phyloP scores from a whole-genome alignment of 1,140 invertebrate genomes.

The Brachionus plicatilis region DNA sequence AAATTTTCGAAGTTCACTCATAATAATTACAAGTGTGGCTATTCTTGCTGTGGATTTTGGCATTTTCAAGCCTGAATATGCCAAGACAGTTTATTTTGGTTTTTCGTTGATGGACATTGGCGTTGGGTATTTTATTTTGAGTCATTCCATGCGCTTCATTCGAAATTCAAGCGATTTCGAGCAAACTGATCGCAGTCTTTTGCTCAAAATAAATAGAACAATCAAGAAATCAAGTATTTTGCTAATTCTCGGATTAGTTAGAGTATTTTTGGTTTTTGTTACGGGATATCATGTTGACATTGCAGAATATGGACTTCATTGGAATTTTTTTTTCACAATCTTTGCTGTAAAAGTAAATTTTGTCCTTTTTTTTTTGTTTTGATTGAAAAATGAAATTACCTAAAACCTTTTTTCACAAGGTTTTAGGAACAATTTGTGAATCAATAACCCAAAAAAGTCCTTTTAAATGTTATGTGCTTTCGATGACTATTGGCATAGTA shows the following conservation, averaged over 20 bases:
- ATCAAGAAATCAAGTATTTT: not conserved
- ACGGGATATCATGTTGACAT: not conserved
- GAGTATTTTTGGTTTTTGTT: not conserved
- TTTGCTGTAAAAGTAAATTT: not conserved
- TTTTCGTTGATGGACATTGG: slow-evolving; percentile 91
- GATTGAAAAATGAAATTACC: not conserved
- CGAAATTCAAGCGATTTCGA: not conserved
- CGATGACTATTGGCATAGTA: not conserved
- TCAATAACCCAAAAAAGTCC: not conserved
- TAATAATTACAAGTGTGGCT: slow-evolving; percentile 15
- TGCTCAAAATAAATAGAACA: not conserved
- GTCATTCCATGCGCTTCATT: slow-evolving; percentile 65
- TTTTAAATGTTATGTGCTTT: not conserved
- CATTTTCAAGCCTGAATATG: slow-evolving; percentile 45
- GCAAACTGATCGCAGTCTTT: not conserved
- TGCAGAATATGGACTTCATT: slow-evolving; percentile 14
- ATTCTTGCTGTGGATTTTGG: slow-evolving; percentile 21
- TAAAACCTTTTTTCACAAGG: not conserved
- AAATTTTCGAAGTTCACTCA: not conserved
- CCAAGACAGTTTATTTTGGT: slow-evolving; percentile 79
- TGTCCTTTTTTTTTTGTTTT: not conserved
- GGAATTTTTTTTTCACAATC: slow-evolving; percentile 34
- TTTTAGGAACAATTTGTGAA: not conserved
- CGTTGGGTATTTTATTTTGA: slow-evolving; percentile 79
- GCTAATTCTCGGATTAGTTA: not conserved